Evolutionary conservation across 2,113 vertebrate genomes (phyloP), one percentile per base, ranked within the genome.

Genomic region (Burhinus bistriatus): DNA sequence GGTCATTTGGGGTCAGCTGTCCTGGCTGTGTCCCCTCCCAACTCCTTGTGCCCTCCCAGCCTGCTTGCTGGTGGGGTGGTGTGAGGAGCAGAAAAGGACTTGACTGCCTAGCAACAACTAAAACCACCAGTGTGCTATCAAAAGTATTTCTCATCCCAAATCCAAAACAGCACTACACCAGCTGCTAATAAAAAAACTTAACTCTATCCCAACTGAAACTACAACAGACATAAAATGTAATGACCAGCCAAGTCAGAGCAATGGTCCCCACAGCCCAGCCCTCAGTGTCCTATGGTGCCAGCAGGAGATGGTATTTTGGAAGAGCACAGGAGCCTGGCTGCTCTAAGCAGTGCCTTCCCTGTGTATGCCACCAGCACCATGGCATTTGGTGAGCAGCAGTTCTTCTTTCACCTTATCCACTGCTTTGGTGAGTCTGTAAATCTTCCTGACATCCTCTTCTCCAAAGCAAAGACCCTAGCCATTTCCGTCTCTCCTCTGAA

Each of bases 301-400:
- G 44, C 11, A 51, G 32, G 25, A 57, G 19, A 81, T 11, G 13
- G 13, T 58, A n/a, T 85, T 93, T 64, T 30, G 40, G 27, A 83
- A 81, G 2, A 59, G 9, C 0, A 3, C 1, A 0, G 58, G 30
- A 72, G 27, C 12, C 32, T 9, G 22, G 22, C n/a, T n/a, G 38
- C 18, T 77, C 15, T 76, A 47, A 66, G 58, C 14, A 12, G 10
- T 40, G 27, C 20, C 34, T 82, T 83, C 47, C 22, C 47, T 68
- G 30, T 36, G 14, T 68, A n/a, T 5, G 22, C 21, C 40, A 72
- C 9, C 14, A 83, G n/a, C 44, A 64, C 19, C 1, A 13, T 8
- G 8, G 40, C 42, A 54, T 58, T 23, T 80, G 42, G 16, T 90
- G 25, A 89, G 12, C 42, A 47, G 38, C 57, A 66, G 55, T 51